phyloP scores from a whole-genome alignment of 2,888 invertebrate genomes.

The Dolomedes plantarius region DNA sequence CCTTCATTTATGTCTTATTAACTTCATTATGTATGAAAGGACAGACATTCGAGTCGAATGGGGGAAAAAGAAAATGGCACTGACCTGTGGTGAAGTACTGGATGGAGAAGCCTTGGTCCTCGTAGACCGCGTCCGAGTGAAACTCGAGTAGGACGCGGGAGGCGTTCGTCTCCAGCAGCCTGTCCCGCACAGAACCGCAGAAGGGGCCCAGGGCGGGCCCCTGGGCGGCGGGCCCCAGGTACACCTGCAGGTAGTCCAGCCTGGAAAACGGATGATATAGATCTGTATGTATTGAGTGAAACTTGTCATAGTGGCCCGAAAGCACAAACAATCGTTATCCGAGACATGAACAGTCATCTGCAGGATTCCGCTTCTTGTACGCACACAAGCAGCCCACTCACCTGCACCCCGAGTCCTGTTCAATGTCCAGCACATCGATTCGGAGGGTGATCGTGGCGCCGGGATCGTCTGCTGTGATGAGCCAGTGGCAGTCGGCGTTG shows the following conservation, averaged over 20 bases:
- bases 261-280: too few species aligned
- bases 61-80: too few species aligned
- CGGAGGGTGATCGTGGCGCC: slow-evolving; percentile 34
- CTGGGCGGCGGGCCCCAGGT: slow-evolving; percentile 46
- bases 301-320: neutral
- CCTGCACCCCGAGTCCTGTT: slow-evolving; percentile 50
- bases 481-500: slow-evolving; percentile 72
- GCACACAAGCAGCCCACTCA: slow-evolving; percentile 12
- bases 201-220: slow-evolving; percentile 58
- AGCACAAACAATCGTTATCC: too few species aligned
- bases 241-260: slow-evolving; percentile 68
- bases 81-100: slow-evolving; percentile 40
- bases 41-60: too few species aligned
- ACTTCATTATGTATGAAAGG: too few species aligned
- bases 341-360: too few species aligned
- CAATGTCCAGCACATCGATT: slow-evolving; percentile 34
- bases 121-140: slow-evolving; percentile 72
- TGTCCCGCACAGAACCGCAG: slow-evolving; percentile 70
- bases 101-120: slow-evolving; percentile 72
- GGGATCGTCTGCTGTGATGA: slow-evolving; percentile 23
- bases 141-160: slow-evolving; percentile 69
- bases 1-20: too few species aligned
- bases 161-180: slow-evolving; percentile 70
- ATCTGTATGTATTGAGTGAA: slow-evolving; percentile 24
- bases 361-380: too few species aligned